Base-by-base conservation (phyloP, 1,140 invertebrate species). In the Ctenoplectra terminalis region DNA sequence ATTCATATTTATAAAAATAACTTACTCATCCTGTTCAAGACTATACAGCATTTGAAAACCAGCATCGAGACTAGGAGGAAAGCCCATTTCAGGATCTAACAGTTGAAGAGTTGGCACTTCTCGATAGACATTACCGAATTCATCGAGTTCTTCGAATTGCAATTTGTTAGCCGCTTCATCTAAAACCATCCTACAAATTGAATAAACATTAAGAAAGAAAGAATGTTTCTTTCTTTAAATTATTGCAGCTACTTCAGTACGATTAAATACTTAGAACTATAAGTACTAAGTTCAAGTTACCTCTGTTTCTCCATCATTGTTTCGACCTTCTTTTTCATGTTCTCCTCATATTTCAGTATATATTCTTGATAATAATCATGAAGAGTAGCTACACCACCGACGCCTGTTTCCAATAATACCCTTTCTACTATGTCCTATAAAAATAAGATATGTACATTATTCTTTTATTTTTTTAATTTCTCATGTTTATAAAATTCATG, bases 361-460 rank as follows among this genome's bases (percentile, higher is more conserved):
- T 94, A 92, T 74, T 93, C 93, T 85, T 95, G 93, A 84, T 95
- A 95, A 87, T 95, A 95, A 72, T 94, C 91, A 74, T 95, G 93
- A 29, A 95, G 82, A 20, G 87, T 90, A 13, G 90, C 88, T 15
- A 95, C 89, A 77, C 94, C 94, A 40, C 95, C 95, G 3, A 95
- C 81, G 4, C 94, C 94, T 87, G 94, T 94, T 88, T 95, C 95
- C 52, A 95, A 88, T 29, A 95, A 93, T 48, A 95, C 95, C 87
- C 95, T 94, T 83, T 95, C 95, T 77, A 95, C 89, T 54, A 93
- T 91, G 89, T 95, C 95, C 95, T 95, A 74, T 31, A 66, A 66
- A 60, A 64, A 83, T 61, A 50, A 79, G 60, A 69, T 43, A 54
- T 11, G 52, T 56, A 71, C 29, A 54, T 66, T n/a, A n/a, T n/a